Evolutionary conservation across 1,140 invertebrate genomes (phyloP).

Genomic region (Drosophila melanica): DNA sequence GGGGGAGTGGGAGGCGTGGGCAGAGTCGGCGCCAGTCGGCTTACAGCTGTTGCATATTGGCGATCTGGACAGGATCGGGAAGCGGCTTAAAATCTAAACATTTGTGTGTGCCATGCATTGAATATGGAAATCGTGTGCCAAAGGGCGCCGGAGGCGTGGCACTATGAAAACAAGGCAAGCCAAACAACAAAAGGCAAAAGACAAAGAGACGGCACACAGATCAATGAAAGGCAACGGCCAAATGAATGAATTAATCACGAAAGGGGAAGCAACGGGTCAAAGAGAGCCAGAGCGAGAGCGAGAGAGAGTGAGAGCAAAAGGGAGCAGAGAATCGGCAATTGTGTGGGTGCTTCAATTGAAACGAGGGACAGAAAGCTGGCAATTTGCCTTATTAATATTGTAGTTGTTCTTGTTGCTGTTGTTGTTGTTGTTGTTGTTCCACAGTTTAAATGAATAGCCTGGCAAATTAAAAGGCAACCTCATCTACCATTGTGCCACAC

Average conservation of each 20-base stretch:
- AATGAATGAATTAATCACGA: constrained; percentile 29
- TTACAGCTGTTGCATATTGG: neutral
- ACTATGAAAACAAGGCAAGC: neutral
- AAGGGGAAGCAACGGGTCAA: neutral
- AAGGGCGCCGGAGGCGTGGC: neutral
- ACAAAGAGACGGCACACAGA: constrained; percentile 17
- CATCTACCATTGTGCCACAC: constrained; percentile 39
- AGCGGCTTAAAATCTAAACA: constrained; percentile 1
- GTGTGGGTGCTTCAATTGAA: constrained; percentile 47
- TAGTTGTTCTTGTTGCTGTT: constrained; percentile 1
- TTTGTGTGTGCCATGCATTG: neutral
- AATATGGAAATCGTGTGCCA: neutral
- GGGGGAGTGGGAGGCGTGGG: too few relatives aligned
- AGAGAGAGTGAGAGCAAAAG: neutral
- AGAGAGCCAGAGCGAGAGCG: neutral
- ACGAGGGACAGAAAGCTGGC: constrained; percentile 18
- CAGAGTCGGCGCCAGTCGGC: neutral
- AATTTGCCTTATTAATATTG: constrained; percentile 24
- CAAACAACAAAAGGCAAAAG: neutral
- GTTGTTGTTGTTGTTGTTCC: constrained; percentile 30
- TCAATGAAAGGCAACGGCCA: constrained; percentile 36
- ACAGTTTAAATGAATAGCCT: constrained; percentile 63
- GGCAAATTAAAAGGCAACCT: constrained; percentile 62
- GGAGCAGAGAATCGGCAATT: constrained; percentile 8
- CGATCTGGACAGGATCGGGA: constrained; percentile 6